Evolutionary conservation across 2,888 invertebrate genomes (phyloP), one percentile per base, ranked within the genome.

Genomic region (Scaptomyza caliginosa): DNA sequence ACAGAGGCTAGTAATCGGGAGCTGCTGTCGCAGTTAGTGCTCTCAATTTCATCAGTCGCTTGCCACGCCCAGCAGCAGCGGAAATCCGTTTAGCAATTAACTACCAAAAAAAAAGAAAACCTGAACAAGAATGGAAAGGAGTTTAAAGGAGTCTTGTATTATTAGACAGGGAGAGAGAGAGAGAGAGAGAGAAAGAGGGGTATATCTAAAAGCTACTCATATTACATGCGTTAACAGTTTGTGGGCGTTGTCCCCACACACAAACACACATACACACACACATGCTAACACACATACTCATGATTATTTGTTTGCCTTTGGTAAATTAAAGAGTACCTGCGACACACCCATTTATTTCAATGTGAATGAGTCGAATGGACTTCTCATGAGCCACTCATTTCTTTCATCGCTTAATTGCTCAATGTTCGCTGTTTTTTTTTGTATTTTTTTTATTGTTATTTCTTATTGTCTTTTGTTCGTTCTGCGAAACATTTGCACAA

Each of bases 1-100:
- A 8, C 17, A 45, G 26, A 17, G 43, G 17, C 11, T 38, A 30
- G 39, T 19, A 21, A 34, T 8, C 17, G 17, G 49, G 46, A 46
- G 38, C 36, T 36, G 28, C 28, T 45, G 63, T 48, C 34, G 50
- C 59, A 51, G 40, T 45, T 60, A 39, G 48, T 75, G 77, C 77
- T 86, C 84, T 83, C 79, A 69, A 82, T 86, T 87, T 82, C 87
- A 78, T 73, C 73, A 69, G 64, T 58, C 43, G 58, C 62, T 56
- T 59, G 88, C 71, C 86, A 87, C 83, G 83, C 83, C 88, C 86
- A 67, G 63, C 58, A 65, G 63, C 70, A 78, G 40, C 84, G 88
- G 88, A 84, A 84, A 84, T 84, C 83, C 83, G 88, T 75, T 84
- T 77, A 67, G 79, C 83, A 87, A 87, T 82, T 82, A 82, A 38